phyloP scores from a whole-genome alignment of 2,888 invertebrate species.

The Drosophila neutralis region DNA sequence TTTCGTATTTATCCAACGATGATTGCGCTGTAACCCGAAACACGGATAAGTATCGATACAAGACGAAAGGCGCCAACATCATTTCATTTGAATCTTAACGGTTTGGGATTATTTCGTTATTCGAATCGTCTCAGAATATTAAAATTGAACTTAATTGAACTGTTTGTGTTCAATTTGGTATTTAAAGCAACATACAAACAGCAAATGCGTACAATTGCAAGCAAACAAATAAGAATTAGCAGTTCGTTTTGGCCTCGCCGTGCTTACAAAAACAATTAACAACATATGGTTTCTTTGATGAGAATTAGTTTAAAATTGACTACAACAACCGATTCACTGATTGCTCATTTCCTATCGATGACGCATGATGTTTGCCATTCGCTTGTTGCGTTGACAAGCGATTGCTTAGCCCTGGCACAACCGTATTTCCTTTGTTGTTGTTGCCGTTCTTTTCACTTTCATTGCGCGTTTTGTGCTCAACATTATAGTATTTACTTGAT shows the following conservation, averaged over 20 bases:
- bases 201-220: not conserved
- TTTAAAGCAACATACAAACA: not conserved
- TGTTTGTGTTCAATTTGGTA: not conserved
- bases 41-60: slow-evolving; percentile 38
- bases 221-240: not conserved
- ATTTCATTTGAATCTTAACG: slow-evolving; percentile 26
- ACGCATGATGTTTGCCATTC: slow-evolving; percentile 32
- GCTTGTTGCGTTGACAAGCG: slow-evolving; percentile 7
- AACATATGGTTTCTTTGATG: not conserved
- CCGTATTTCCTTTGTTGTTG: slow-evolving; percentile 54
- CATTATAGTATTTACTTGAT: slow-evolving; percentile 45
- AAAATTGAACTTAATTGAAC: not conserved
- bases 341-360: slow-evolving; percentile 28
- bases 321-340: slow-evolving; percentile 7
- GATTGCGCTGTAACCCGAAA: not conserved
- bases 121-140: too few relatives aligned
- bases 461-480: slow-evolving; percentile 56
- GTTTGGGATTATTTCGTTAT: not conserved
- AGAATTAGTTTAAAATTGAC: not conserved
- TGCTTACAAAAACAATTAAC: not conserved
- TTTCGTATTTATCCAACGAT: slow-evolving; percentile 7
- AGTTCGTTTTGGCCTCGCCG: not conserved
- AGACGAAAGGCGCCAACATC: not conserved
- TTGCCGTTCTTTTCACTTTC: slow-evolving; percentile 71
- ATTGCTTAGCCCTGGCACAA: slow-evolving; percentile 33